Conservation (phyloP, 2,888 invertebrate species). For the Cremastobaeus sp. region DNA sequence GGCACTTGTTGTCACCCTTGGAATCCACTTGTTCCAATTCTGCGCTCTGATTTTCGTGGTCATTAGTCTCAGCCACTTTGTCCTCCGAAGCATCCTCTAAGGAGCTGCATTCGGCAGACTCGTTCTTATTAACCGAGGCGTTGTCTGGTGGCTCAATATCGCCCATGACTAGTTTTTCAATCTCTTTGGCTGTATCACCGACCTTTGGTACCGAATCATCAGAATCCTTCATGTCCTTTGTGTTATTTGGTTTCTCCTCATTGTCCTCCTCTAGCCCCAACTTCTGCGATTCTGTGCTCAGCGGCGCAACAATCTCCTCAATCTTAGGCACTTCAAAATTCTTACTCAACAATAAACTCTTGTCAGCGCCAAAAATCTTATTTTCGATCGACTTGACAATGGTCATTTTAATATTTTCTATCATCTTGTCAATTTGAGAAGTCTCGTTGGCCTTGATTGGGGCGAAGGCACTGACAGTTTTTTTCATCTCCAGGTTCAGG, state of each 20-base stretch:
- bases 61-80: slow-evolving; percentile 2
- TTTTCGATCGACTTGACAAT: slow-evolving; percentile 75
- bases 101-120: slow-evolving; percentile 29
- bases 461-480: slow-evolving; percentile 69
- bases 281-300: slow-evolving; percentile 73
- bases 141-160: slow-evolving; percentile 72
- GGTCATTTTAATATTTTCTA: slow-evolving; percentile 74
- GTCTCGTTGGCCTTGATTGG: slow-evolving; percentile 67
- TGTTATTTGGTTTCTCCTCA: slow-evolving; percentile 67
- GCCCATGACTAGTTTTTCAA: slow-evolving; percentile 78
- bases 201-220: slow-evolving; percentile 75
- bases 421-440: slow-evolving; percentile 76
- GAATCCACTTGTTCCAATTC: neutral
- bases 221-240: slow-evolving; percentile 68
- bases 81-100: too few relatives aligned
- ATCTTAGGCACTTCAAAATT: slow-evolving; percentile 74
- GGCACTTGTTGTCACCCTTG: slow-evolving; percentile 6
- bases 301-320: slow-evolving; percentile 73
- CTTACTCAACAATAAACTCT: slow-evolving; percentile 68
- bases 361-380: slow-evolving; percentile 72
- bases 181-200: slow-evolving; percentile 78
- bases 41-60: slow-evolving; percentile 16
- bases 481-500: slow-evolving; percentile 73
- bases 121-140: slow-evolving; percentile 64
- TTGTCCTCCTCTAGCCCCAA: slow-evolving; percentile 62